Percentiles rank a stretch among this genome's conserved stretches.
Evolutionary conservation across 1,140 invertebrate genomes (phyloP).

Genomic region (Subanguina moxae): DNA sequence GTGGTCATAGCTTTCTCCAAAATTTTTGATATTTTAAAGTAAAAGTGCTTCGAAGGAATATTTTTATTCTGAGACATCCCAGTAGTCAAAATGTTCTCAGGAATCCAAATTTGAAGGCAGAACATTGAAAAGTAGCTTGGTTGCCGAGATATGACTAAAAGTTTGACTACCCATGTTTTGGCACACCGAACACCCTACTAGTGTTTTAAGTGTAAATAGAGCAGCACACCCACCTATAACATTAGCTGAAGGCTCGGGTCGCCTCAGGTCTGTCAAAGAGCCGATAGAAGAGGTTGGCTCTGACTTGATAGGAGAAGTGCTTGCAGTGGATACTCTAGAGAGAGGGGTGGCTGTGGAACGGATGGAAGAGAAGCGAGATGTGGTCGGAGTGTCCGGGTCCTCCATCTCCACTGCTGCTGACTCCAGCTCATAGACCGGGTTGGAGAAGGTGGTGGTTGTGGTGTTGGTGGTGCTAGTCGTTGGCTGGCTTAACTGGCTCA

Average conservation of each 20-base stretch:
- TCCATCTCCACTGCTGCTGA: slow-evolving; percentile 8
- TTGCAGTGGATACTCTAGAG: background rate
- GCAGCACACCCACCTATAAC: slow-evolving; percentile 1
- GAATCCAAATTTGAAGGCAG: no score
- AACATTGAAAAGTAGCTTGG: no score
- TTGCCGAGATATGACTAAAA: no score
- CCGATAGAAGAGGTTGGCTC: background rate
- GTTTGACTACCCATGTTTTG: no score
- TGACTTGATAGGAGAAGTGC: background rate
- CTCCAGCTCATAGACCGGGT: slow-evolving; percentile 58
- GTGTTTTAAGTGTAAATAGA: no score
- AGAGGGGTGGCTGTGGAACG: background rate
- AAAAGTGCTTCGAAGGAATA: no score
- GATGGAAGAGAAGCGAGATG: slow-evolving; percentile 33
- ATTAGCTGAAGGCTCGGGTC: slow-evolving; percentile 3
- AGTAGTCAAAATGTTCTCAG: no score
- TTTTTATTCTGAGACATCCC: no score
- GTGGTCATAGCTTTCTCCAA: no score
- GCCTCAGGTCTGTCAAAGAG: slow-evolving; percentile 7
- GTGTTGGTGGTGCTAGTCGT: slow-evolving; percentile 13
- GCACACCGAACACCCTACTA: no score
- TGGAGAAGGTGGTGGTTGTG: slow-evolving; percentile 55
- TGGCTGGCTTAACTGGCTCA: slow-evolving; percentile 37
- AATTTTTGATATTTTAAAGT: no score
- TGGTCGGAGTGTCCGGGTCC: slow-evolving; percentile 26